Base-by-base conservation (phyloP, 2,888 invertebrate species). In the Pandemis cinnamomeana region DNA sequence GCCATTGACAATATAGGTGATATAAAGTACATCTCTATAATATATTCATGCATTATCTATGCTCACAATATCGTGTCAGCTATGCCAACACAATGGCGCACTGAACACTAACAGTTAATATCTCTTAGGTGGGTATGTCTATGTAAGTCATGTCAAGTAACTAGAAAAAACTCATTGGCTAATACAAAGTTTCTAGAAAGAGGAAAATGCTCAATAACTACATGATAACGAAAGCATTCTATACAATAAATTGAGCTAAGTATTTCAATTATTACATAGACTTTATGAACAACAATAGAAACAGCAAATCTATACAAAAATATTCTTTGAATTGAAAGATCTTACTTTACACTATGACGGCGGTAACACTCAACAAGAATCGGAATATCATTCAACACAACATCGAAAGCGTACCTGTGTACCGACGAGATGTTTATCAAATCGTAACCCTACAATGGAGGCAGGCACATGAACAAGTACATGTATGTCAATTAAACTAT, bases 341-440 rank as follows among this genome's bases (percentile, higher is more conserved):
- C 62, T 69, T 62, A 67, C 61, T 46, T 58, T 67, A 71, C 42
- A 58, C 66, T 53, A 72, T 60, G 20, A 41, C 58, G 15, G 41
- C 66, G 51, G 48, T 51, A 42, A 61, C 71, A 61, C 42, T 42
- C 15, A 36, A 66, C 64, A 61, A 61, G 61, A 41, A 36, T 61
- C n/a, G 61, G 61, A 61, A 41, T 58, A 58, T 27, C 27, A 58
- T 58, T 27, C 58, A 58, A 58, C 64, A 73, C 73, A 69, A 73
- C 73, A 73, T 73, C 69, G 51, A 73, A 73, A 73, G 73, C 73
- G 62, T 51, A 70, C 58, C 63, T 44, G 2, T 70, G 7, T n/a
- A 51, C 8, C 27, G 58, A 58, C 58, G 27, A 58, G 11, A 67
- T 61, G 11, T 61, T 53, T 4, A 67, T 20, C 11, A 67, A 67